Conservation (phyloP, 2,113 vertebrate genomes). For the Python bivittatus region DNA sequence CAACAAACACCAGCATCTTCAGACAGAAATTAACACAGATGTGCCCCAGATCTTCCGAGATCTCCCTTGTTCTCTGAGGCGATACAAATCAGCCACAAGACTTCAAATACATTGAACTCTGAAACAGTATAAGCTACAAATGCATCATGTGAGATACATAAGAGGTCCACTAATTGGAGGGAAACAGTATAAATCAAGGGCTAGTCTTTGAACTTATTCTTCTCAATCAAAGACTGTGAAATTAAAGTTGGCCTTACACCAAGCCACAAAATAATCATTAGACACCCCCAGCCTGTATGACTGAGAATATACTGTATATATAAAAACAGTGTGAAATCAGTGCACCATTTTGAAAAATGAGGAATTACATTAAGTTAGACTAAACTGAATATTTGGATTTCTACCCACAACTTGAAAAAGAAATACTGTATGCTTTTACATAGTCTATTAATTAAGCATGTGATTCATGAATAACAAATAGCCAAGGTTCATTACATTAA, state of each 20-base stretch:
- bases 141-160: slow-evolving; percentile 60
- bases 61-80: slow-evolving; percentile 56
- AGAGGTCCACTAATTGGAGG: slow-evolving; percentile 61
- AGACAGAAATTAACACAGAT: slow-evolving; percentile 60
- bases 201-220: slow-evolving; percentile 62
- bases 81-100: neutral
- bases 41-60: slow-evolving; percentile 61
- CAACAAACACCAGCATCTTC: slow-evolving; percentile 14
- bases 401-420: neutral
- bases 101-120: slow-evolving; percentile 56
- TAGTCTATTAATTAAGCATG: slow-evolving; percentile 36
- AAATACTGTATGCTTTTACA: slow-evolving; percentile 32
- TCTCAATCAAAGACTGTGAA: slow-evolving; percentile 55
- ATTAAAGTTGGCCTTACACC: slow-evolving; percentile 63
- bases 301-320: slow-evolving; percentile 28
- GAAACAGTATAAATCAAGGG: slow-evolving; percentile 51
- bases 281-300: slow-evolving; percentile 4
- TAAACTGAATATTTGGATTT: slow-evolving; percentile 26
- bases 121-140: slow-evolving; percentile 48
- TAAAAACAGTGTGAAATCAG: slow-evolving; percentile 42
- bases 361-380: slow-evolving; percentile 49
- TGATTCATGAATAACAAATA: slow-evolving; percentile 27
- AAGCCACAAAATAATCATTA: slow-evolving; percentile 57
- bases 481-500: neutral
- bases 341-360: slow-evolving; percentile 45